Conservation (phyloP, 1,140 invertebrate genomes). For the Cylas formicarius region DNA sequence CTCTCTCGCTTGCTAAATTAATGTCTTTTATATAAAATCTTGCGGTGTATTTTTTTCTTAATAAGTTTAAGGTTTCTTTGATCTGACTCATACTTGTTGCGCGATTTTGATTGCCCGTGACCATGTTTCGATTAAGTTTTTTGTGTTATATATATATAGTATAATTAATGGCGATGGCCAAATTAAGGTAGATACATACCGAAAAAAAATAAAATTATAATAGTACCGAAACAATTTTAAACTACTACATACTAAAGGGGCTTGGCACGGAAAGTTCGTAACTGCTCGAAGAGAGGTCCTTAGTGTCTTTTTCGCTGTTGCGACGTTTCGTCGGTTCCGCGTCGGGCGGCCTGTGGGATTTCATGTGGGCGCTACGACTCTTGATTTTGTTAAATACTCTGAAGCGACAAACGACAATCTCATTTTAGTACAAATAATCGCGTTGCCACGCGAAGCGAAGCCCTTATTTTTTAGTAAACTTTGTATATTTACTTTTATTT, state of each 20-base stretch:
- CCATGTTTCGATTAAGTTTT: constrained; percentile 28
- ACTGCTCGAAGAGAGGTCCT: constrained; percentile 20
- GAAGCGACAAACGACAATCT: constrained; percentile 46
- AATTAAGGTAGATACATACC: not conserved
- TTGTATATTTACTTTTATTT: too few relatives aligned
- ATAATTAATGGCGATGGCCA: too few relatives aligned
- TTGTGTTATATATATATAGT: constrained; percentile 13
- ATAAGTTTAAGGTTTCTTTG: constrained; percentile 20
- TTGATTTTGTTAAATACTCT: constrained; percentile 97
- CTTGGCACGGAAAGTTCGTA: constrained; percentile 40
- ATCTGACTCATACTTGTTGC: constrained; percentile 30
- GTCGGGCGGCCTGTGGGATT: constrained; percentile 82
- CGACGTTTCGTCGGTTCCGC: constrained; percentile 48
- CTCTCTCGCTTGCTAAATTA: constrained; percentile 13
- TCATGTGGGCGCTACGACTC: constrained; percentile 97
- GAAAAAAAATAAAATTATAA: constrained; percentile 3
- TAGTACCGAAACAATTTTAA: too few relatives aligned
- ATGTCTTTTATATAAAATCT: constrained; percentile 23
- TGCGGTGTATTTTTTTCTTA: constrained; percentile 15
- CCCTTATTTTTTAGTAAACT: too few relatives aligned
- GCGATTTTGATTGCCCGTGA: constrained; percentile 35
- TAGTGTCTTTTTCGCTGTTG: constrained; percentile 19
- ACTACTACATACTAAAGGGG: constrained; percentile 39
- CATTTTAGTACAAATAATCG: constrained; percentile 8
- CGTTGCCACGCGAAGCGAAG: too few relatives aligned